Evolutionary conservation across 2,113 vertebrate species (phyloP).

Genomic region (Anoplopoma fimbria): DNA sequence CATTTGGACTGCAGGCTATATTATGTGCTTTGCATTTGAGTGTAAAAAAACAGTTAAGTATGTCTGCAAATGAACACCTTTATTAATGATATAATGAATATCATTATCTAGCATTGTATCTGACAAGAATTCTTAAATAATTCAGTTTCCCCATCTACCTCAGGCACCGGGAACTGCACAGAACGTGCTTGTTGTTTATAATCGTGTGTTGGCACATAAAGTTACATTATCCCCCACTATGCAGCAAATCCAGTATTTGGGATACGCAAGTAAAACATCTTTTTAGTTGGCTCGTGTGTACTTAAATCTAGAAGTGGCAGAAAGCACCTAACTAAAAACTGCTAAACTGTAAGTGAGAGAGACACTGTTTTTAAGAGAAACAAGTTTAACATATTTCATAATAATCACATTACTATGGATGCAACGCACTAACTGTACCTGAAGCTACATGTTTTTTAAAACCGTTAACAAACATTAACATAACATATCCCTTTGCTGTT

Average conservation of each 20-base stretch:
- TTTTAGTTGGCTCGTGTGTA: not conserved
- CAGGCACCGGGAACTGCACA: not conserved
- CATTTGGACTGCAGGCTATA: slow-evolving; percentile 9
- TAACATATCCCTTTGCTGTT: not conserved
- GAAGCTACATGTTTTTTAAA: too few species aligned
- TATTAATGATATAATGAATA: not conserved
- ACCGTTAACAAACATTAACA: too few species aligned
- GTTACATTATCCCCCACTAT: not conserved
- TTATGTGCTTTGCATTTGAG: not conserved
- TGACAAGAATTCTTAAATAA: not conserved
- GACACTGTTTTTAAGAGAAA: too few species aligned
- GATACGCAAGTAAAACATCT: not conserved
- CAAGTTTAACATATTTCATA: too few species aligned
- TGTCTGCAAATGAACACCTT: not conserved
- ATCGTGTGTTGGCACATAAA: not conserved
- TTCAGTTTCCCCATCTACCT: slow-evolving; percentile 7
- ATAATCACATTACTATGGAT: too few species aligned
- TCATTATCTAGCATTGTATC: not conserved
- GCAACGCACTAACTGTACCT: too few species aligned
- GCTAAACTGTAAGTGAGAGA: too few species aligned
- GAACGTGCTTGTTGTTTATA: not conserved
- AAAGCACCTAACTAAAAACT: too few species aligned
- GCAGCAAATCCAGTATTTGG: not conserved
- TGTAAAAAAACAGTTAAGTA: not conserved
- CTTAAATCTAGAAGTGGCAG: not conserved